Evolutionary conservation across 1,140 invertebrate species (phyloP), one percentile per base, ranked within the genome.

Genomic region (Papilio xuthus): DNA sequence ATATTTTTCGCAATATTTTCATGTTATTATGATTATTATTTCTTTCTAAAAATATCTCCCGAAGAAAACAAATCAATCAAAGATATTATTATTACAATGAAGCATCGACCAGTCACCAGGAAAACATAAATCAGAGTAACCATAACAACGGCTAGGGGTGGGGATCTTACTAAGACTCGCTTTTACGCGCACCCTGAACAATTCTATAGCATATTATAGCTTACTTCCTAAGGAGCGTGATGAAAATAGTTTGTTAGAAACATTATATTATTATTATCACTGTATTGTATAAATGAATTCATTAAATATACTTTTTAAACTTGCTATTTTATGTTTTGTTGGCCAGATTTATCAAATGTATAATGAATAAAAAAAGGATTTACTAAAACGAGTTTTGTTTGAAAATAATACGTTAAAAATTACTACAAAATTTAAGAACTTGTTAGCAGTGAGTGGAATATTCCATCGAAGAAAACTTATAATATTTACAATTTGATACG

Each of bases 61-160:
- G 69, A 81, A 78, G 63, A 82, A 78, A 70, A 76, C 72, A 79
- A 67, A 67, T 67, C 60, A 67, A 67, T 67, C 60, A 67, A 67
- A 60, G 20, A 26, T 26, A 26, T 60, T 60, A 60, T 60, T 60
- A 10, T n/a, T n/a, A 37, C 56, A 60, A 60, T 47, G 70, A 56
- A 80, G 50, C 78, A 78, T 56, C n/a, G 79, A 67, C 79, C 78
- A 83, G 82, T 87, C 81, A 91, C 86, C 83, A 86, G 87, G 86
- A 79, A 70, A 81, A 80, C 85, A 91, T 86, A 90, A 91, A 88
- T 89, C 88, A 86, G 77, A 78, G 88, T 90, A 80, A 82, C 83
- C 83, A 90, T 89, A 89, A 89, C 89, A 89, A 91, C 86, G 80
- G 83, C 80, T 81, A 80, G 84, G 87, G 86, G 84, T 84, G 80